Evolutionary conservation across 2,797 vertebrate species (phyloP), one percentile per base, ranked within the genome.

Genomic region (Anguilla anguilla): DNA sequence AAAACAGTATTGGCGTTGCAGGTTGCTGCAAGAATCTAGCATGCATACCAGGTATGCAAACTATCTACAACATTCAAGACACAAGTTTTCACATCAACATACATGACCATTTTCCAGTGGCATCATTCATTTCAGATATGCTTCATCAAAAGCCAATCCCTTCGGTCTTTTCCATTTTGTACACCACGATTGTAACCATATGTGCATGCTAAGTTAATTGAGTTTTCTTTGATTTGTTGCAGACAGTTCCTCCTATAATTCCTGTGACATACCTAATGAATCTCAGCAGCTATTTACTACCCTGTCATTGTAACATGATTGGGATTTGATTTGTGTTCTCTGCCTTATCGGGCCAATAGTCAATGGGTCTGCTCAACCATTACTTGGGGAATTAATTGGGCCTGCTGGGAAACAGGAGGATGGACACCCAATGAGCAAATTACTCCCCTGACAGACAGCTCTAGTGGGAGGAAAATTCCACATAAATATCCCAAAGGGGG

Each of bases 341-440:
- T 11, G 22, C 64, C 6, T 28, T 69, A 28, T 28, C n/a, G 64
- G 17, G n/a, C 64, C 64, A 69, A 25, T 69, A 28, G 25, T 69
- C 64, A 69, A 69, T 69, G 64, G 64, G 64, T 15, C 64, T 69
- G 64, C 64, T 69, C 64, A 69, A 28, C 64, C 64, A 69, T 69
- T 69, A 69, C n/a, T n/a, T 69, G 5, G 64, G n/a, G 64, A 69
- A 69, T 69, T 69, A 69, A 69, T 69, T 69, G 64, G 11, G 64
- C n/a, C 64, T 69, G 64, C 64, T 69, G 64, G 64, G 64, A 69
- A 69, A 69, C 25, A 69, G 64, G 6, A 69, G 64, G 64, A 69
- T 69, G 64, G 64, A 69, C 64, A 69, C 64, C 43, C 64, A 69
- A n/a, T 69, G 64, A 69, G 64, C 64, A 69, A 69, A 69, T 69